Conservation (phyloP, 2,888 invertebrate species). For the Lordiphosa andalusiaca region DNA sequence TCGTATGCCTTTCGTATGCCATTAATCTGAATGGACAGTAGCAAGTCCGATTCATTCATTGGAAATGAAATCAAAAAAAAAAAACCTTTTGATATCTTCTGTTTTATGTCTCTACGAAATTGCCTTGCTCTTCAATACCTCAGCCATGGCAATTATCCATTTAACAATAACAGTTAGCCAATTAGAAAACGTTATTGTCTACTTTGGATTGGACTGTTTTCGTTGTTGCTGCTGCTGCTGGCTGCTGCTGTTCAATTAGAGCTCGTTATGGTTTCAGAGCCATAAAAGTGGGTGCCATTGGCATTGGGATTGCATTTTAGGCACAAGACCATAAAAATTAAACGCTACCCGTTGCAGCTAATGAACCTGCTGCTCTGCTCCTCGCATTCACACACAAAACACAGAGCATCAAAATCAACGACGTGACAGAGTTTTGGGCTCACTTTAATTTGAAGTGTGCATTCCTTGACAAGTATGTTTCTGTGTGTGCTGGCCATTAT, state of each 20-base stretch:
- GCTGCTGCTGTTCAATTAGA: slow-evolving; percentile 61
- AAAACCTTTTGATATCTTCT: slow-evolving; percentile 27
- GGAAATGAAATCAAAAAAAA: background rate
- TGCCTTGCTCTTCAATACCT: slow-evolving; percentile 24
- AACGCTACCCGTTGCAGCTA: slow-evolving; percentile 64
- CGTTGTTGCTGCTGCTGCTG: slow-evolving; percentile 6
- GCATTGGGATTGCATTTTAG: slow-evolving; percentile 58
- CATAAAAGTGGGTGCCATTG: slow-evolving; percentile 54
- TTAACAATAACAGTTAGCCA: slow-evolving; percentile 68
- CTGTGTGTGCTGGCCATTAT: slow-evolving; percentile 63
- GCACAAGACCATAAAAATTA: slow-evolving; percentile 66
- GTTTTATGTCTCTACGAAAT: slow-evolving; percentile 30
- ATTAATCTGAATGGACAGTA: too few species aligned
- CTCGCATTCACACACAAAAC: slow-evolving; percentile 21
- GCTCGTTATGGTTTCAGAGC: slow-evolving; percentile 61
- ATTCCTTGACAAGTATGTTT: slow-evolving; percentile 11
- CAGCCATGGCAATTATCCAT: slow-evolving; percentile 45
- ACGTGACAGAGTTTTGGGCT: slow-evolving; percentile 56
- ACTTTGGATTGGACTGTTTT: slow-evolving; percentile 6
- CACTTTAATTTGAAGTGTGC: slow-evolving; percentile 68
- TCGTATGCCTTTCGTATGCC: too few species aligned
- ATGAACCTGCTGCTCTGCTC: slow-evolving; percentile 44
- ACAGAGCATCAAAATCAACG: slow-evolving; percentile 32
- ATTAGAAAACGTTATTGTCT: slow-evolving; percentile 55
- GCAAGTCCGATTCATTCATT: too few species aligned